Evolutionary conservation across 2,113 vertebrate genomes (phyloP), one percentile per base, ranked within the genome.

Genomic region (Pelobates fuscus): DNA sequence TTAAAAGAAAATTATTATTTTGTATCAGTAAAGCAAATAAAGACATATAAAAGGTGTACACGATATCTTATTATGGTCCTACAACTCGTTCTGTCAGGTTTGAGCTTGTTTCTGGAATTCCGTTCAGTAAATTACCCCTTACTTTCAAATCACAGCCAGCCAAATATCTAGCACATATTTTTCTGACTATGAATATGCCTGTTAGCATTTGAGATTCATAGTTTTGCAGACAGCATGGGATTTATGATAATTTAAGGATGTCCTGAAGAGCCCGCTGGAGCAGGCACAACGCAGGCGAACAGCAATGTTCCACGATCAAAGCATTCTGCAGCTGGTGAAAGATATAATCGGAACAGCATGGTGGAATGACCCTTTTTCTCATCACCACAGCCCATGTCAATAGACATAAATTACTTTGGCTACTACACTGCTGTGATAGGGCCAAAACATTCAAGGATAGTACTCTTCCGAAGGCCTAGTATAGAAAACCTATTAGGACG

Each of bases 281-380:
- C 30, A 18, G 21, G 71, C 30, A 57, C 24, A 66, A 44, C 17
- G 52, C 12, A 3, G 17, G 14, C 5, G 52, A 21, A n/a, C 18
- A 23, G 52, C 21, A 14, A 4, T 5, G 11, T 55, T 17, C 21
- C 52, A 23, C 6, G 52, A 55, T 55, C 52, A 55, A 21, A 55
- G 52, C 44, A 17, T 59, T 21, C 18, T 59, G 15, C 24, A 25
- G 23, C 72, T 46, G 71, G 25, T 75, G 63, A 67, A 46, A 65
- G 63, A 20, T 23, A 24, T 46, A 58, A 59, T 67, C 32, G 18
- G 23, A 58, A 11, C 32, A 66, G 29, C 49, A 75, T 29, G 62
- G 37, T 20, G 30, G 12, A 6, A 5, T 37, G 70, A 65, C 62
- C 62, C 44, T 43, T 21, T 27, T 57, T 30, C 49, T 41, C 25